Percentiles rank a stretch among this genome's conserved stretches.
phyloP scores from a whole-genome alignment of 2,888 invertebrate species.

The Tanypteryx hageni region DNA sequence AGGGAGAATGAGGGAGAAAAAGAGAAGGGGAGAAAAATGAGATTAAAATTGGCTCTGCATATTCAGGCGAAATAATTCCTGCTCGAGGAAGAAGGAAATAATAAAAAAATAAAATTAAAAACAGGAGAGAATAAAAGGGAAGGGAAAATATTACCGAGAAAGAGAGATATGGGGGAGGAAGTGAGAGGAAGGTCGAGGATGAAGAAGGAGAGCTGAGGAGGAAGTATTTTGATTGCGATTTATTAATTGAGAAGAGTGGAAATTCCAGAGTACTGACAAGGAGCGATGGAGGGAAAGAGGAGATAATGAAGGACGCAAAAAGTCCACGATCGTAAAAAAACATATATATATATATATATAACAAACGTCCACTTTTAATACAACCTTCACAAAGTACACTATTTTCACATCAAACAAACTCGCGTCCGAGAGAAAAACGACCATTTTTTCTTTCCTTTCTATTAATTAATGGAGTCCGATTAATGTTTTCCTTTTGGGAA shows the following conservation, averaged over 20 bases:
- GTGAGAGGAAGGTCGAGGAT: neutral
- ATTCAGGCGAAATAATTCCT: slow-evolving; percentile 58
- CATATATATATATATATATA: neutral
- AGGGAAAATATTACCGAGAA: neutral
- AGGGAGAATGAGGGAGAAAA: neutral
- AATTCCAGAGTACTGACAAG: neutral
- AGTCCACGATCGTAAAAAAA: neutral
- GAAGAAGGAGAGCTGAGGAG: neutral
- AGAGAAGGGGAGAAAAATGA: neutral
- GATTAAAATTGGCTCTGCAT: slow-evolving; percentile 64
- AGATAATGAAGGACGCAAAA: neutral
- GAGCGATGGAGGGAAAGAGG: neutral
- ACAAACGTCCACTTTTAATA: too few species aligned
- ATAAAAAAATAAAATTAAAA: slow-evolving; percentile 33
- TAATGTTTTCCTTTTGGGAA: too few species aligned
- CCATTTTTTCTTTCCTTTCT: too few species aligned
- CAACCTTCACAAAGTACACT: too few species aligned
- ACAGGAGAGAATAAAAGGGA: slow-evolving; percentile 4
- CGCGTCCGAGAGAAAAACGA: too few species aligned
- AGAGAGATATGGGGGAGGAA: neutral
- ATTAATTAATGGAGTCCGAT: too few species aligned
- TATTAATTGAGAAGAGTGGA: slow-evolving; percentile 5
- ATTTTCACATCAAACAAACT: too few species aligned
- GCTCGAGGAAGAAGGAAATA: neutral
- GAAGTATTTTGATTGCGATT: slow-evolving; percentile 31